Base-by-base conservation (phyloP, 2,797 vertebrate genomes). In the Parauchenoglanis punctatus region DNA sequence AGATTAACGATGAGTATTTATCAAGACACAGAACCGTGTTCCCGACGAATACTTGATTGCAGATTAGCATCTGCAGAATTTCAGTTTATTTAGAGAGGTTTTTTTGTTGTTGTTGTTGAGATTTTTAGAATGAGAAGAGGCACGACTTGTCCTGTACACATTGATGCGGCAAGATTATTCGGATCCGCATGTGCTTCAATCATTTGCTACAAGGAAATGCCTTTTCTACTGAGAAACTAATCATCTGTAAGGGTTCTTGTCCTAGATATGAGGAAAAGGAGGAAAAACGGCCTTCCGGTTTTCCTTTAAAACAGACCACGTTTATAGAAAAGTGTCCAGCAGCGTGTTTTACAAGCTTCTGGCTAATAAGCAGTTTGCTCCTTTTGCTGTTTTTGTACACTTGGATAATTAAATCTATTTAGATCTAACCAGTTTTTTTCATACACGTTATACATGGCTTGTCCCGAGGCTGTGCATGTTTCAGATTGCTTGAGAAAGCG, bases 1-100 rank as follows among this genome's bases (percentile, higher is more conserved):
- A 92, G 89, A 93, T 93, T 94, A 93, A 94, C 92, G 93, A 88
- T 4, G 72, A 93, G 93, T 89, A 94, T 94, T 95, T 93, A 95
- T 94, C 93, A 88, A 93, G 89, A 90, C 89, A 91, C 81, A 67
- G 31, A 31, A 67, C 58, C 31, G 31, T 93, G 12, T 87, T 93
- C 80, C 85, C 89, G 93, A 91, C 84, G 90, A 92, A 91, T 90
- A 87, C 91, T 92, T 75, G 91, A 94, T 93, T 90, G 92, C 91
- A 91, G 54, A 93, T 92, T 73, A 81, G 76, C 87, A 92, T 94
- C 58, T 67, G 81, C 20, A 54, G 68, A 68, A 85, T 87, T 75
- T 63, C 49, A 54, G 28, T 77, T 35, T 40, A 52, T 83, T 76
- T 56, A 10, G 12, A 83, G 59, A 44, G 25, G 65, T 81, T 35